Base-by-base conservation (phyloP, 2,797 vertebrate species). In the Sciurus vulgaris region DNA sequence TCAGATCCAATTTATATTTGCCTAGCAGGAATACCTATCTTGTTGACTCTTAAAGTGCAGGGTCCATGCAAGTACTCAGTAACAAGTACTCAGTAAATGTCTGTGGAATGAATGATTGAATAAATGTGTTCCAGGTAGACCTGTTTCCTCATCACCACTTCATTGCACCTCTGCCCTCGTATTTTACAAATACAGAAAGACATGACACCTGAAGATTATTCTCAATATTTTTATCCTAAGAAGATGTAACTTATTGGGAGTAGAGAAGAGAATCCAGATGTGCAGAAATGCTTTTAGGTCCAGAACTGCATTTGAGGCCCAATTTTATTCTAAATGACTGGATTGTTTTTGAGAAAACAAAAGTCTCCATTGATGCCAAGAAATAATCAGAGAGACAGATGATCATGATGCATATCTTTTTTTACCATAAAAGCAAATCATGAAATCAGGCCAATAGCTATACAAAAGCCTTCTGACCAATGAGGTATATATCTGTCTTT, bases 311-410 rank as follows among this genome's bases (percentile, higher is more conserved):
- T 86, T 74, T 84, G 92, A 26, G 17, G 78, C 78, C 69, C 56
- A 59, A 0, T 86, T 86, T 78, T 93, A 86, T 61, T 3, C 41
- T 54, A 76, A 89, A 51, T 79, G 28, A 95, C 51, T 61, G 17
- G 59, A 76, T 79, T 92, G 56, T 94, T 92, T 95, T 97, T 86
- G 88, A 96, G 92, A 56, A 97, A 95, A 91, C 54, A 88, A 93
- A 93, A 96, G 41, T 74, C 26, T 79, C 49, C 8, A 7, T 1
- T 73, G 74, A 72, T 92, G 88, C 89, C 94, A 96, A 96, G 33
- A 97, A 97, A 93, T 86, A 93, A 93, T 95, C 85, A 92, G 63
- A 92, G 76, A 94, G 88, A 79, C 28, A 88, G 67, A 91, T 91
- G 92, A 86, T 91, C 70, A 61, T 33, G 72, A 18, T 86, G 47